phyloP scores from a whole-genome alignment of 1,140 invertebrate genomes.

The Druon quercuslanigerum region DNA sequence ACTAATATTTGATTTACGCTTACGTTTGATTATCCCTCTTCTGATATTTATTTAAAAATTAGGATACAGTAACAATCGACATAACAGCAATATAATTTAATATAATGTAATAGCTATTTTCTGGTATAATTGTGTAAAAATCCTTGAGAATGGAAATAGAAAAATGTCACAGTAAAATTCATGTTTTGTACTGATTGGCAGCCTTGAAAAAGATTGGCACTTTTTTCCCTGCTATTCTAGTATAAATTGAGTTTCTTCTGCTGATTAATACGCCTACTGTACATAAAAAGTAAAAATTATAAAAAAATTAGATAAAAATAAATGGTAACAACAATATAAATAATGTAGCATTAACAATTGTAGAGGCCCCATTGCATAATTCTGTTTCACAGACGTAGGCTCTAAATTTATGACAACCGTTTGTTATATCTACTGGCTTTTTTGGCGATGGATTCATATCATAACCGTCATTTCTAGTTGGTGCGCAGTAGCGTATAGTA shows the following conservation, averaged over 20 bases:
- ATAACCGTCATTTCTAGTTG: slow-evolving; percentile 8
- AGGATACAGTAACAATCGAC: too few relatives aligned
- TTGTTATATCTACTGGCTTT: slow-evolving; percentile 21
- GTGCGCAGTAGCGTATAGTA: slow-evolving; percentile 10
- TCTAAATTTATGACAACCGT: slow-evolving; percentile 19
- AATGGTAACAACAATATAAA: background rate
- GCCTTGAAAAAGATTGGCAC: slow-evolving; percentile 19
- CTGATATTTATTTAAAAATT: too few relatives aligned
- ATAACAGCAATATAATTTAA: too few relatives aligned
- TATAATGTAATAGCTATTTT: background rate
- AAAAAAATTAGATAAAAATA: background rate
- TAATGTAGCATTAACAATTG: background rate
- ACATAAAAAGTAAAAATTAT: too few relatives aligned
- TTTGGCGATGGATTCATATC: slow-evolving; percentile 8
- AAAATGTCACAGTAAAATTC: slow-evolving; percentile 8
- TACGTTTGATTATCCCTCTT: too few relatives aligned
- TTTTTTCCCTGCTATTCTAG: background rate
- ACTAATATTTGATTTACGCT: too few relatives aligned
- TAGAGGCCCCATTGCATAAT: slow-evolving; percentile 2
- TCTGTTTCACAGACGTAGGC: slow-evolving; percentile 2
- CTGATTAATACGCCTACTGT: too few relatives aligned
- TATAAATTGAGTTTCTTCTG: background rate
- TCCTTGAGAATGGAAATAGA: slow-evolving; percentile 4
- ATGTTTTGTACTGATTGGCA: slow-evolving; percentile 20
- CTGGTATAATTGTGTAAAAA: background rate